Percentiles rank a stretch among this genome's conserved stretches.
Evolutionary conservation across 1,140 invertebrate species (phyloP).

Genomic region (Chironomus tepperi): DNA sequence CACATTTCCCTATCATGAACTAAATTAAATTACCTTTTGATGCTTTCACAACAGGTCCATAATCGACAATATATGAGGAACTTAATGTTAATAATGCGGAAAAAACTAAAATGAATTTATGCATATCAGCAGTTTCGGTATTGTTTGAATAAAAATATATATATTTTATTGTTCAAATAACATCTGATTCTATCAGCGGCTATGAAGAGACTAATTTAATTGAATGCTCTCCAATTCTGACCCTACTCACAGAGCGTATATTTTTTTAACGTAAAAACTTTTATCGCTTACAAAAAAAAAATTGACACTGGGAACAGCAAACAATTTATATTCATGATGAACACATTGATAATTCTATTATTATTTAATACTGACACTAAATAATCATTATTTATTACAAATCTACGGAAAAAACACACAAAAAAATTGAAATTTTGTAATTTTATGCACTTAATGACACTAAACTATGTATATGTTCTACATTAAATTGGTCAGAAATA

Average conservation of each 20-base stretch:
- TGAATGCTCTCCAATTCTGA: no score
- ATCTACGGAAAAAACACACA: background rate
- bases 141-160: background rate
- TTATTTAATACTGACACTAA: background rate
- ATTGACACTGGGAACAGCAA: no score
- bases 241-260: no score
- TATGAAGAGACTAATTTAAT: background rate
- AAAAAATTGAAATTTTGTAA: background rate
- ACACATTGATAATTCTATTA: no score
- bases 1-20: background rate
- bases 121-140: background rate
- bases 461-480: background rate
- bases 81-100: background rate
- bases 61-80: slow-evolving; percentile 20
- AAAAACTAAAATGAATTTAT: slow-evolving; percentile 5
- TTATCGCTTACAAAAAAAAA: no score
- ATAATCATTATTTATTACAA: background rate
- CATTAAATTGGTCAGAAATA: no score
- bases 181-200: background rate
- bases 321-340: no score
- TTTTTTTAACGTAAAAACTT: no score
- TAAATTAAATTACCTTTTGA: slow-evolving; percentile 24
- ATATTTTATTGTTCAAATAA: background rate
- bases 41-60: slow-evolving; percentile 24
- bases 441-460: background rate